Percentiles rank a stretch among this genome's conserved stretches.
Conservation (phyloP, 2,113 vertebrate species). For the Andinoacara biseriatus region DNA sequence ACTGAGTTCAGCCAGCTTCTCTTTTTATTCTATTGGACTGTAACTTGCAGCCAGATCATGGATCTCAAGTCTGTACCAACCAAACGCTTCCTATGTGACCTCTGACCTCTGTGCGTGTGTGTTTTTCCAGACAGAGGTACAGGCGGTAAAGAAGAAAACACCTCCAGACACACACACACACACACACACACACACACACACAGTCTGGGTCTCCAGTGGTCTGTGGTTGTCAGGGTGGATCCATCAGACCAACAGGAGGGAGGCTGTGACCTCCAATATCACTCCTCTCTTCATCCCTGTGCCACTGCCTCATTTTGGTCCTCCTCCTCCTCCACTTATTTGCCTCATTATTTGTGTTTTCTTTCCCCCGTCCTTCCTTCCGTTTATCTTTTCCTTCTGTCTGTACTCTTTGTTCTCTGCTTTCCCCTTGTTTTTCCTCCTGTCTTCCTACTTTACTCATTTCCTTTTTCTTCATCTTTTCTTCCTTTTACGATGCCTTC, state of each 20-base stretch:
- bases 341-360: background rate
- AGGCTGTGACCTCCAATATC: conserved; percentile 51
- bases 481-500: background rate
- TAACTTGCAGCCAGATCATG: background rate
- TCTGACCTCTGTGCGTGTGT: conserved; percentile 22
- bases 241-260: conserved; percentile 63
- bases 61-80: background rate
- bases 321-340: background rate
- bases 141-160: conserved; percentile 43
- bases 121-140: conserved; percentile 21
- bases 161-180: conserved; percentile 37
- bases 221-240: conserved; percentile 67
- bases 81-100: conserved; percentile 1
- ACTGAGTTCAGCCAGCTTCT: background rate
- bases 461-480: background rate
- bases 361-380: background rate
- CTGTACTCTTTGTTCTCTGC: background rate
- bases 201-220: conserved; percentile 43
- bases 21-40: background rate
- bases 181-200: conserved; percentile 38
- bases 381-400: background rate
- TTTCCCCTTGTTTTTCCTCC: too few relatives aligned
- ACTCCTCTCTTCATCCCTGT: background rate
- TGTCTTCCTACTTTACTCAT: background rate
- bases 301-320: background rate